Evolutionary conservation across 2,797 vertebrate genomes (phyloP), one percentile per base, ranked within the genome.

Genomic region (Sebastiscus tertius): DNA sequence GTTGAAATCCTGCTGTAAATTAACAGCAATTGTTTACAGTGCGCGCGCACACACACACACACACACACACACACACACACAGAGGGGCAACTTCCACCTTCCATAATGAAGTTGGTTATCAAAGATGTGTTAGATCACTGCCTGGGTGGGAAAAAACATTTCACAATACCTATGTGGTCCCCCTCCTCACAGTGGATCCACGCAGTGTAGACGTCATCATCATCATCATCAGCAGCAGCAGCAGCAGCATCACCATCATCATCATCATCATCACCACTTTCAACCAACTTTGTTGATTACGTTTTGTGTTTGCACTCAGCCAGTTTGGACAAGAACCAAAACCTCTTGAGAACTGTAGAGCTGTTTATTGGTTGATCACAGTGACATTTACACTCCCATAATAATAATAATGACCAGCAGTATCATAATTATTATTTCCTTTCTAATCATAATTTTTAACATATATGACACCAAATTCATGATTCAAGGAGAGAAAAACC

Each of bases 41-140:
- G 36, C 34, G 24, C 24, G 12, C 34, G 12, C 34, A 36, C 34
- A 34, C 29, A 31, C 46, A 24, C 42, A 68, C 72, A 70, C 70
- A 70, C 72, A 70, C 70, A 36, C 34, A 36, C 34, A 36, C 34
- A 34, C 29, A 31, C 46, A 24, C 42, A 68, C 72, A 70, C 70
- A 70, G 76, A 73, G 22, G 63, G 87, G 88, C 82, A 89, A 89
- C 85, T 87, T 89, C 80, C 85, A 88, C 63, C 76, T 76, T 80
- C 75, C 54, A 55, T 61, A 60, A 75, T 82, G 76, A 92, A 88
- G 81, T 81, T 89, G 85, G 64, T 81, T 73, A 72, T 74, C 67
- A 67, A 49, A 59, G 66, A 69, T 86, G 74, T 56, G 63, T 11
- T 33, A 55, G 56, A 87, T 84, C 73, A 39, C 63, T 36, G 70